A percentile compares a stretch with the other conserved stretches of the same genome.
Evolutionary conservation across 2,797 vertebrate genomes (phyloP).

Genomic region (Sorex maritimensis): DNA sequence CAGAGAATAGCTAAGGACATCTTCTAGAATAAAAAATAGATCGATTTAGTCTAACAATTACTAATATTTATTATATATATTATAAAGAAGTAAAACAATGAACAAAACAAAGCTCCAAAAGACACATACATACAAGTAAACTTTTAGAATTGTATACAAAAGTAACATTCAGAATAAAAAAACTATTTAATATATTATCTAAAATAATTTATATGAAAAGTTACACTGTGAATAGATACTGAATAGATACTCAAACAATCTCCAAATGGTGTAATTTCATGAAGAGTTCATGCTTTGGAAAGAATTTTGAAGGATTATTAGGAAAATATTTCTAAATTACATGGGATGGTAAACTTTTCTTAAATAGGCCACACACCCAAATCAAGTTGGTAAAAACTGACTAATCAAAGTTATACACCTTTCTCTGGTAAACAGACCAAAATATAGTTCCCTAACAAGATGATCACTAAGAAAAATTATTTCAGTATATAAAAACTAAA

Average conservation of each 20-base stretch:
- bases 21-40: slow-evolving; percentile 17
- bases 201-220: neutral
- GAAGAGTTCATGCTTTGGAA: neutral
- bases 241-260: slow-evolving; percentile 27
- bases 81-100: neutral
- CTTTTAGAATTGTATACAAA: neutral
- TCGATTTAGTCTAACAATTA: slow-evolving; percentile 10
- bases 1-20: neutral
- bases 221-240: neutral
- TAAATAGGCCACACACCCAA: neutral
- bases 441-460: neutral
- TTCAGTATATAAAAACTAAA: slow-evolving; percentile 24
- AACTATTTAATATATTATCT: neutral
- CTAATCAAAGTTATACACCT: slow-evolving; percentile 20
- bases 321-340: neutral
- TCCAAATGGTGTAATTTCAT: neutral
- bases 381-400: neutral
- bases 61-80: slow-evolving; percentile 7
- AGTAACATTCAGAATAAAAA: slow-evolving; percentile 38
- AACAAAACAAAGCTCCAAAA: neutral
- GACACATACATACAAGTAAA: neutral
- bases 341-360: neutral
- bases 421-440: neutral
- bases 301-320: neutral
- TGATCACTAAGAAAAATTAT: neutral